Evolutionary conservation across 2,888 invertebrate species (phyloP), one percentile per base, ranked within the genome.

Genomic region (Allacma fusca): DNA sequence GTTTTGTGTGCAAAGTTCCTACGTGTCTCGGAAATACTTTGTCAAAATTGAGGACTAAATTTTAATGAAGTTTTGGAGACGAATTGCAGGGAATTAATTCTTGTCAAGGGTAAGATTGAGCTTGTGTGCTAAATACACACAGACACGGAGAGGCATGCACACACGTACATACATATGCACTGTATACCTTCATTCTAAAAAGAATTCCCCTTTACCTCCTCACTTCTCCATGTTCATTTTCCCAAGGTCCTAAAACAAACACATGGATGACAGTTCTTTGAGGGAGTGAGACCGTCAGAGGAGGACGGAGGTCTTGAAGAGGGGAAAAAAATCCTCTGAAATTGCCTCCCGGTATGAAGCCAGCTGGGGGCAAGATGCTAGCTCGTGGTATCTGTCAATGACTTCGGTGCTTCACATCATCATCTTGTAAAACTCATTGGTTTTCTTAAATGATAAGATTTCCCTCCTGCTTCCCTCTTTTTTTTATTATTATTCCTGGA

Each of bases 351-450:
- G n/a, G 19, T 65, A 50, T 9, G 62, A 19, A 65, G 19, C 65
- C 65, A 65, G 65, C 65, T 65, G 65, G 65, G 19, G 65, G 65
- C 65, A 65, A 65, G 65, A 65, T 65, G 65, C 26, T 26, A 24
- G 65, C 65, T 65, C 65, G 65, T 65, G 65, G 29, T 26, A 65
- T 65, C 65, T 65, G 65, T 65, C 65, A 65, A 65, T 65, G 65
- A 12, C 16, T 65, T 29, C 29, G 26, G 19, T 28, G 26, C 65
- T 29, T 28, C 65, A 65, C 65, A 26, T 62, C 62, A 24, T 62
- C 62, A 62, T 65, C 65, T 29, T 65, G 65, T 65, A 65, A 65
- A 28, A 65, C 26, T n/a, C 50, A 50, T 50, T 16, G 50, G 50
- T 50, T 50, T 50, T 50, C 50, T n/a, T 50, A 50, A 50, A 50